phyloP scores from a whole-genome alignment of 2,797 vertebrate genomes.

The Lateolabrax maculatus region DNA sequence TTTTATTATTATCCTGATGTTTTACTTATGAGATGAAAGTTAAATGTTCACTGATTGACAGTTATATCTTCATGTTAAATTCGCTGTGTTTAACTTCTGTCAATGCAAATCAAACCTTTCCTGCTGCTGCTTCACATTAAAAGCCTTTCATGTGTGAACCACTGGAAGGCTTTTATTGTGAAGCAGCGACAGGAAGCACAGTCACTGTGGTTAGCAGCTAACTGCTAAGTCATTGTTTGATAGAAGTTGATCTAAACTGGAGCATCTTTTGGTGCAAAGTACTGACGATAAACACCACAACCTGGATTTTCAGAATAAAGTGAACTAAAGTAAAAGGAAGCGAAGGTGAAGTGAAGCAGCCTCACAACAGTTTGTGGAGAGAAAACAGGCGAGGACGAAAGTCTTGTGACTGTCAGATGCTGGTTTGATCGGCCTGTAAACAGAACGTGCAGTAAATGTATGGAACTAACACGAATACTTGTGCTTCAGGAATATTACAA shows the following conservation, averaged over 20 bases:
- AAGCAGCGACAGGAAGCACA: neutral
- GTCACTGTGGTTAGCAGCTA: neutral
- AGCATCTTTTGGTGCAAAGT: neutral
- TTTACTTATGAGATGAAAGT: too few species aligned
- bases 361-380: neutral
- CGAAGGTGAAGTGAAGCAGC: neutral
- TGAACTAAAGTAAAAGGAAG: neutral
- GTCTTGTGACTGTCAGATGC: constrained; percentile 14
- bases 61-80: too few species aligned
- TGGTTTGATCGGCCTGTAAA: neutral
- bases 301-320: neutral
- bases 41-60: too few species aligned
- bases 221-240: neutral
- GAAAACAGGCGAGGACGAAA: neutral
- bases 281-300: neutral
- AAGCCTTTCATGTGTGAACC: neutral
- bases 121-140: neutral
- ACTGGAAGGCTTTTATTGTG: too few species aligned
- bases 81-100: too few species aligned
- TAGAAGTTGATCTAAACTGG: neutral
- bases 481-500: neutral
- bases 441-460: neutral
- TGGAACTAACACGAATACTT: neutral
- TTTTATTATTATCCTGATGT: too few species aligned
- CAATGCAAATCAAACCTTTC: neutral